A percentile compares a stretch with the other conserved stretches of the same genome.
phyloP scores from a whole-genome alignment of 2,888 invertebrate species.

The Clitarchus hookeri region DNA sequence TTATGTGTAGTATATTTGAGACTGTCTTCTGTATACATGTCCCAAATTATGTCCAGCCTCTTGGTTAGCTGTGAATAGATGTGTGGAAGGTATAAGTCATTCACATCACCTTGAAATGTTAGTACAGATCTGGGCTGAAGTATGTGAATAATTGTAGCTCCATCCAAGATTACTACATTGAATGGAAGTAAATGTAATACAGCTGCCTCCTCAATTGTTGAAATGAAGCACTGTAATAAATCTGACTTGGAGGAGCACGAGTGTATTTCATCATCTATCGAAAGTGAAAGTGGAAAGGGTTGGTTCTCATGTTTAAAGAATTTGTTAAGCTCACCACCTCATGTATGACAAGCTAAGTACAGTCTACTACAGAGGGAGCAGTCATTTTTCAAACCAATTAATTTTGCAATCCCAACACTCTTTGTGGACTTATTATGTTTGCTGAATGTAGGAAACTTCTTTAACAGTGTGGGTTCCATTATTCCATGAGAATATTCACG shows the following conservation, averaged over 20 bases:
- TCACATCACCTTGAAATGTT: conserved; percentile 12
- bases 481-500: too few relatives aligned
- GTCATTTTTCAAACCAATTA: neutral
- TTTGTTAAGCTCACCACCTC: neutral
- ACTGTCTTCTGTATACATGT: neutral
- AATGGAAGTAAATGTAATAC: neutral
- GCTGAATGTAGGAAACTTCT: neutral
- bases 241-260: neutral
- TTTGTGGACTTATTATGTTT: neutral
- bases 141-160: neutral
- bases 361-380: neutral
- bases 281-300: neutral
- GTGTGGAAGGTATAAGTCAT: neutral
- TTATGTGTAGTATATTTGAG: neutral
- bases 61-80: neutral
- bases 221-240: neutral
- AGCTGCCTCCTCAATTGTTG: neutral
- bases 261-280: neutral
- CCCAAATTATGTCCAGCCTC: conserved; percentile 7
- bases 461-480: too few relatives aligned
- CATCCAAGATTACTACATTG: conserved; percentile 16
- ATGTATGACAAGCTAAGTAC: neutral
- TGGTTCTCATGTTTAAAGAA: neutral
- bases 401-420: neutral
- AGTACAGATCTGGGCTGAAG: neutral